Evolutionary conservation across 2,888 invertebrate species (phyloP).

Genomic region (Cerastis leucographa): DNA sequence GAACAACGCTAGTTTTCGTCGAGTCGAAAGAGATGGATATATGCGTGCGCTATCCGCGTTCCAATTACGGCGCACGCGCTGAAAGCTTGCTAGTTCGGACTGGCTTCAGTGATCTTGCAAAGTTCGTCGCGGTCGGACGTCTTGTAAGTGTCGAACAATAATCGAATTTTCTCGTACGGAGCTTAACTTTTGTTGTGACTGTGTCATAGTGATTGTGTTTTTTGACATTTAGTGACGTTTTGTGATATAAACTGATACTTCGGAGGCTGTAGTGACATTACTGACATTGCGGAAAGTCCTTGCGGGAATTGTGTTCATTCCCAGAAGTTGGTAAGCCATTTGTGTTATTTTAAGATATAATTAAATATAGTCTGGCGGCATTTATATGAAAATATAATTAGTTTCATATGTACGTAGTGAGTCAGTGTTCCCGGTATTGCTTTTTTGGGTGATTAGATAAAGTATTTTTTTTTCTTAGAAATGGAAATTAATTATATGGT

Average conservation of each 20-base stretch:
- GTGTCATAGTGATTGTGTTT: conserved; percentile 78
- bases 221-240: conserved; percentile 70
- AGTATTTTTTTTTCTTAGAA: conserved; percentile 51
- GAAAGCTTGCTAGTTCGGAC: conserved; percentile 80
- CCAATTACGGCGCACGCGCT: conserved; percentile 82
- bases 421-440: conserved; percentile 80
- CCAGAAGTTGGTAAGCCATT: conserved; percentile 85
- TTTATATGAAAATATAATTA: conserved; percentile 88
- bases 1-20: conserved; percentile 54
- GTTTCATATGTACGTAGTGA: conserved; percentile 82
- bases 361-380: conserved; percentile 87
- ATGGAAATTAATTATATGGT: conserved; percentile 9
- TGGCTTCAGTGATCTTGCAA: conserved; percentile 84
- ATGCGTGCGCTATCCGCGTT: conserved; percentile 47
- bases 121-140: conserved; percentile 79
- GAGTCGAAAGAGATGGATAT: conserved; percentile 74
- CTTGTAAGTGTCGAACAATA: conserved; percentile 65
- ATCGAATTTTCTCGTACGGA: conserved; percentile 70
- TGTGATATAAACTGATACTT: conserved; percentile 63
- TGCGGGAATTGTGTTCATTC: conserved; percentile 79
- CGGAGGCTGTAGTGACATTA: conserved; percentile 58
- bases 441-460: conserved; percentile 69
- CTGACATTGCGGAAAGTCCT: conserved; percentile 73
- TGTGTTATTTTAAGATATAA: conserved; percentile 88
- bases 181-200: conserved; percentile 73